A percentile compares a stretch with the other conserved stretches of the same genome.
These are phyloP conservation scores for Venusia cambrica DNA, from an alignment of 2,888 invertebrate genomes.

Conservation along the genomic window DNA sequence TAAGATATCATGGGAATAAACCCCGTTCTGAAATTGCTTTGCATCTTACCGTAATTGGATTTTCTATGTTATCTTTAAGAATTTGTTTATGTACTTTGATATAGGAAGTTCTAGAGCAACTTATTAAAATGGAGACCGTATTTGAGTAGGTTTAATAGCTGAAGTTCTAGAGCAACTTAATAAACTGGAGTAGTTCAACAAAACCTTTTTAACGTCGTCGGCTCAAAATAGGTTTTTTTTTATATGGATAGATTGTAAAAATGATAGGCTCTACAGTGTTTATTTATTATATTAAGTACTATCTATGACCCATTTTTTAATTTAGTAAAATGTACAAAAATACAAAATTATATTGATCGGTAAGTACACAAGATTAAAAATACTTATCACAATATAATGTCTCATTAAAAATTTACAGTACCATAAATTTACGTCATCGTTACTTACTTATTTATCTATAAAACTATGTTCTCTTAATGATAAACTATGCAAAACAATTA, in stretches of 20 bases:
- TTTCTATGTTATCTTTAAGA: too few species aligned
- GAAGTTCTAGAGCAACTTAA: too few species aligned
- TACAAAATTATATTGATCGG: slow-evolving; percentile 45
- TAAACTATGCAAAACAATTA: slow-evolving; percentile 1
- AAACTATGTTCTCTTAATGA: slow-evolving; percentile 11
- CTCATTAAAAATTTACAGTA: slow-evolving; percentile 15
- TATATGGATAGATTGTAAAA: too few species aligned
- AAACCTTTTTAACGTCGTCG: too few species aligned
- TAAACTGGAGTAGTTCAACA: too few species aligned
- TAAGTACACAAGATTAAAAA: slow-evolving; percentile 15
- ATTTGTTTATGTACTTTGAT: too few species aligned
- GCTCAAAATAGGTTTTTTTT: too few species aligned
- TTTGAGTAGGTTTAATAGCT: too few species aligned
- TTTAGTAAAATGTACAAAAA: slow-evolving; percentile 45
- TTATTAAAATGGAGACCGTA: too few species aligned
- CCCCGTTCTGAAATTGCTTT: slow-evolving; percentile 57
- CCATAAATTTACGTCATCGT: too few species aligned
- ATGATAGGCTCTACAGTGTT: background rate
- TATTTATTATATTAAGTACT: slow-evolving; percentile 26
- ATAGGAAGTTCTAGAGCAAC: too few species aligned
- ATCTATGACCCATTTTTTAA: slow-evolving; percentile 44
- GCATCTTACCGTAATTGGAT: slow-evolving; percentile 46
- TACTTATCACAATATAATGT: slow-evolving; percentile 21
- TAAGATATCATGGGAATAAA: slow-evolving; percentile 74
- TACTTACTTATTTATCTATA: too few species aligned